These are phyloP conservation scores for Alviniconcha strummeri DNA, from an alignment of 2,888 invertebrate species.

Conservation along the genomic window DNA sequence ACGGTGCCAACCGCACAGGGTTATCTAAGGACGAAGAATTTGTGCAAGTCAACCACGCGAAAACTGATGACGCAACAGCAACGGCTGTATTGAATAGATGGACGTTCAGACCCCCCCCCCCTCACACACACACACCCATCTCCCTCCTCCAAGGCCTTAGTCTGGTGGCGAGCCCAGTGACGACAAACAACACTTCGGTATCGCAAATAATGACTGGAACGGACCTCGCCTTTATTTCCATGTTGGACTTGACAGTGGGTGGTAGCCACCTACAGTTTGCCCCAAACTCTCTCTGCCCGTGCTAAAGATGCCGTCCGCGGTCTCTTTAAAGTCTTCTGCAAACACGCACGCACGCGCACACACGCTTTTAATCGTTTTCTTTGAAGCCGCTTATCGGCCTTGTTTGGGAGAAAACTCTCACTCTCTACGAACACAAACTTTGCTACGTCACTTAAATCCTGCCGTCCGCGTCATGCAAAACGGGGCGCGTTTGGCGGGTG, in stretches of 20 bases:
- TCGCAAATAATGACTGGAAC: too few species aligned
- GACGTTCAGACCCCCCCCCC: too few species aligned
- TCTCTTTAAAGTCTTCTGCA: constrained; percentile 26
- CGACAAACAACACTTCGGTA: too few species aligned
- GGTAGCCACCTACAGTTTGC: constrained; percentile 12
- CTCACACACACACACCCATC: too few species aligned
- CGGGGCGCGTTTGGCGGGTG: not conserved
- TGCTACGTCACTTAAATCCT: constrained; percentile 11
- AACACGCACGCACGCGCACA: constrained; percentile 12
- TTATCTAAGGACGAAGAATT: too few species aligned
- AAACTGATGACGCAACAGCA: too few species aligned
- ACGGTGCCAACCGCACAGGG: too few species aligned
- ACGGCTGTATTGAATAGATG: too few species aligned
- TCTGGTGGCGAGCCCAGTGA: too few species aligned
- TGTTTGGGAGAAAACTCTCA: constrained; percentile 21
- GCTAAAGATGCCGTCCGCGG: constrained; percentile 9
- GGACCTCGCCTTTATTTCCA: not conserved
- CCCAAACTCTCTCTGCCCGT: constrained; percentile 7
- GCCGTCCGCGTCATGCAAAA: not conserved
- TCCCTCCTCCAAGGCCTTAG: too few species aligned
- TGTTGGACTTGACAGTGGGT: constrained; percentile 5
- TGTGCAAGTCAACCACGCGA: too few species aligned
- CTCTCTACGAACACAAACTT: constrained; percentile 1
- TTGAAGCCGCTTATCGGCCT: constrained; percentile 24
- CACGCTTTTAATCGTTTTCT: constrained; percentile 21